phyloP scores from a whole-genome alignment of 2,888 invertebrate species.

The Yponomeuta plumbellus region DNA sequence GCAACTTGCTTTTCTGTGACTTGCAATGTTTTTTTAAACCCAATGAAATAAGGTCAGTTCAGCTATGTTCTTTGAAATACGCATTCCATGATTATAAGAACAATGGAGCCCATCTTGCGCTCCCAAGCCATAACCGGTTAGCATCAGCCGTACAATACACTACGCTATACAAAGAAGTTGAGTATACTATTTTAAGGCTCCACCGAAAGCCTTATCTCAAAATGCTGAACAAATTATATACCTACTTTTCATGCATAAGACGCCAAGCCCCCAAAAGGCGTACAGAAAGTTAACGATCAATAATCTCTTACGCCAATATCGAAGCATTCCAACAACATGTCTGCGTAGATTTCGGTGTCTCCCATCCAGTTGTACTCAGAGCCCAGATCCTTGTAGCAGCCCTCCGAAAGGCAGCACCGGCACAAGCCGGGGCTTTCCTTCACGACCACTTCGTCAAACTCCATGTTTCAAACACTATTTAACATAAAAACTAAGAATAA shows the following conservation, averaged over 20 bases:
- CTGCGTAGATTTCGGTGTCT: slow-evolving; percentile 66
- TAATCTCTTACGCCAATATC: slow-evolving; percentile 61
- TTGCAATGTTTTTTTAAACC: no score
- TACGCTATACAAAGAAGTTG: not conserved
- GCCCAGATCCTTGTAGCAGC: slow-evolving; percentile 65
- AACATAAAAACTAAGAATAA: not conserved
- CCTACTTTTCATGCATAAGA: not conserved
- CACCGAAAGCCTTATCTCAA: not conserved
- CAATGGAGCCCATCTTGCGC: not conserved
- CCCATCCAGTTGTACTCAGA: slow-evolving; percentile 66
- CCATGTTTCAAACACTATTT: slow-evolving; percentile 38
- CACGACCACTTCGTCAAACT: slow-evolving; percentile 60
- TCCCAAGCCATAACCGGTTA: not conserved
- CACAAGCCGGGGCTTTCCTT: slow-evolving; percentile 68
- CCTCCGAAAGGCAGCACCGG: slow-evolving; percentile 70
- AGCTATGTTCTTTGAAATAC: no score
- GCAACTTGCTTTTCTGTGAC: no score
- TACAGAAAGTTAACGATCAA: not conserved
- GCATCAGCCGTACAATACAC: not conserved
- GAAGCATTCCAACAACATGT: slow-evolving; percentile 68
- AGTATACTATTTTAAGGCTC: not conserved
- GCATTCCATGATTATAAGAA: no score
- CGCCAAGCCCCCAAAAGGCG: not conserved
- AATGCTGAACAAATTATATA: not conserved
- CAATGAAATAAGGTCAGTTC: no score